Base-by-base conservation (phyloP, 37 sponge, comb jelly and placozoan species). In the Beroe forskalii region DNA sequence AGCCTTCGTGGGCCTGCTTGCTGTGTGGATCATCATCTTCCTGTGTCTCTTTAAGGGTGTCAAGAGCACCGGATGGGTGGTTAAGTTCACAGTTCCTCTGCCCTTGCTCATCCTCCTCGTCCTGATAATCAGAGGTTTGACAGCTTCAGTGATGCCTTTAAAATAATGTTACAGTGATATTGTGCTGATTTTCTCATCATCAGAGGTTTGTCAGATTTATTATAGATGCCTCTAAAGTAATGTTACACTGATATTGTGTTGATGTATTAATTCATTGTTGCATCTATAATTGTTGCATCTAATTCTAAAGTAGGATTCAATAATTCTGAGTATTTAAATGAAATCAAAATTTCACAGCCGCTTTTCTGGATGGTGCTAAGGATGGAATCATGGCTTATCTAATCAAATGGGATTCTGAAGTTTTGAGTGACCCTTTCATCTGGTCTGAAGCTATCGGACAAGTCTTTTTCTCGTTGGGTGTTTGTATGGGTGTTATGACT, bases 401-500 rank as follows among this genome's bases (percentile, higher is more conserved):
- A 28, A 44, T 80, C 86, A 80, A 80, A 27, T 80, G 86, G 86
- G 86, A 80, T 30, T 32, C 38, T 9, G n/a, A 4, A 28, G 40
- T 12, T 1, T 27, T 80, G 55, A 44, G 17, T 6, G 86, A 80
- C 28, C 55, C 86, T 24, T 32, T 28, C 28, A 44, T 80, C 86
- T 80, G 86, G 86, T 23, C 86, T 41, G 40, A 80, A 44, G 86
- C 86, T 25, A 80, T 80, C 28, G 86, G 86, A 17, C 86, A 80
- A 48, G 86, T 80, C 1, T 80, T 80, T 43, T 80, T 80, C 86
- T 80, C 86, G n/a, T 24, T 80, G 12, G 86, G 86, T 43, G 86
- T 80, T 1, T 80, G 86, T 43, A 80, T 80, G 86, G 86, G 86
- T 4, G 86, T 80, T 4, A 80, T 80, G 86, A 80, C 86, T 4